These are phyloP conservation scores for Metridium senile DNA, from an alignment of 92 coral and sea anemone species.

Conservation along the genomic window DNA sequence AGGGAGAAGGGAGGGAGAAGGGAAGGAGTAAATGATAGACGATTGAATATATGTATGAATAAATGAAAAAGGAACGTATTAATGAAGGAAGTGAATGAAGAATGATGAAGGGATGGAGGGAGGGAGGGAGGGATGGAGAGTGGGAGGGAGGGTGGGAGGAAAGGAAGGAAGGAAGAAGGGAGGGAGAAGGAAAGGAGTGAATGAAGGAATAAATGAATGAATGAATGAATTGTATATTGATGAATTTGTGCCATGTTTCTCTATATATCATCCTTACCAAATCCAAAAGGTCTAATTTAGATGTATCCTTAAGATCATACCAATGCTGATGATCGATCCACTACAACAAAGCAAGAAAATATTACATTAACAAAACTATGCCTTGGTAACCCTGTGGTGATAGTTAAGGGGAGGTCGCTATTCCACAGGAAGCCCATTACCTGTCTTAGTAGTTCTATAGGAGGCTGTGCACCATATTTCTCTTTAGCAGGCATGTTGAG, in stretches of 20 bases:
- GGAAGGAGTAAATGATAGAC: neutral
- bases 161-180: too few species aligned
- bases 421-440: slow-evolving; percentile 8
- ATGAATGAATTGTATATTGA: neutral
- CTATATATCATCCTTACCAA: slow-evolving; percentile 1
- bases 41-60: neutral
- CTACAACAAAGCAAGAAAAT: slow-evolving; percentile 24
- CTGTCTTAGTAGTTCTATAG: slow-evolving; percentile 93
- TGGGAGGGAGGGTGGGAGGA: too few species aligned
- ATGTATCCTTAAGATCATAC: slow-evolving; percentile 96
- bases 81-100: too few species aligned
- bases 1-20: too few species aligned
- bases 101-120: neutral
- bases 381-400: neutral
- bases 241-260: neutral
- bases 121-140: neutral
- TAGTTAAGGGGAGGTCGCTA: neutral
- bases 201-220: neutral
- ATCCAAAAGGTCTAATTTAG: slow-evolving; percentile 91
- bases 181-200: neutral
- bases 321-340: slow-evolving; percentile 96
- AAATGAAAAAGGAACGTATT: too few species aligned
- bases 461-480: slow-evolving; percentile 99
- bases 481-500: slow-evolving; percentile 99
- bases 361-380: neutral